A percentile compares a stretch with the other conserved stretches of the same genome.
phyloP scores from a whole-genome alignment of 2,113 vertebrate species.

The Leuciscus idus region DNA sequence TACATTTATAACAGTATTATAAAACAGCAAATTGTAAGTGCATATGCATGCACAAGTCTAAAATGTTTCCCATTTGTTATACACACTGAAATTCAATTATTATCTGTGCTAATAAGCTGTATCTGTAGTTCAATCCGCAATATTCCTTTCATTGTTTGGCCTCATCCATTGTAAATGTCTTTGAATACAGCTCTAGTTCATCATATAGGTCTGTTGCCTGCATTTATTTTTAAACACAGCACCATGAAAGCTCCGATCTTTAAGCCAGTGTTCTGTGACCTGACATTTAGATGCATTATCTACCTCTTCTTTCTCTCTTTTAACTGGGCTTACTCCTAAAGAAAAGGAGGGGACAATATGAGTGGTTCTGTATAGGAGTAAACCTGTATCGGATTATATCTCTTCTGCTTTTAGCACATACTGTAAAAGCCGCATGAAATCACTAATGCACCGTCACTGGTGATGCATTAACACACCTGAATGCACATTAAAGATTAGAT shows the following conservation, averaged over 20 bases:
- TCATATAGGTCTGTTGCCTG: constrained; percentile 1
- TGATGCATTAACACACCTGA: constrained; percentile 26
- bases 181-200: neutral
- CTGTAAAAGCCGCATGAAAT: neutral
- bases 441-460: neutral
- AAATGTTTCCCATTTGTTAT: neutral
- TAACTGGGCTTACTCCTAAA: neutral
- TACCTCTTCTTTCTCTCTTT: neutral
- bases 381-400: neutral
- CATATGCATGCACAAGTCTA: too few species aligned
- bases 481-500: constrained; percentile 52
- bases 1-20: neutral
- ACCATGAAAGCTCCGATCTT: neutral
- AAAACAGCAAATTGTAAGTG: too few species aligned
- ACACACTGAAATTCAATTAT: neutral
- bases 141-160: neutral
- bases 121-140: neutral
- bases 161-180: neutral
- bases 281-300: constrained; percentile 35
- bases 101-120: neutral
- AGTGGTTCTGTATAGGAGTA: neutral
- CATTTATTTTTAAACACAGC: constrained; percentile 17
- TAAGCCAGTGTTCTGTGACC: neutral
- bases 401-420: neutral
- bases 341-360: neutral